Conservation (phyloP, 2,888 invertebrate genomes). For the Drosophila merina region DNA sequence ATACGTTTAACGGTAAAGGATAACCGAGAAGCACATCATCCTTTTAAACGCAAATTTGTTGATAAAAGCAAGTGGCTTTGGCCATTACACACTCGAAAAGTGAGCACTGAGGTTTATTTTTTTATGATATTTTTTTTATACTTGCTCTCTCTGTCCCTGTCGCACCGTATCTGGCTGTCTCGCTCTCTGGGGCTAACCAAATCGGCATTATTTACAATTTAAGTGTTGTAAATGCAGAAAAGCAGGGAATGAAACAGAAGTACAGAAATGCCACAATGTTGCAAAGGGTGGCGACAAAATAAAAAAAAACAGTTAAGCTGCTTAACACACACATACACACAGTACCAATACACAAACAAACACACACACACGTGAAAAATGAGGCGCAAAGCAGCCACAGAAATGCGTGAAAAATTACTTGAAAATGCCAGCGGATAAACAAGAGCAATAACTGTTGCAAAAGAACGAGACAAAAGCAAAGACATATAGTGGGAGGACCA, state of each 20-base stretch:
- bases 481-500: background rate
- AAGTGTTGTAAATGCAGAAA: conserved; percentile 74
- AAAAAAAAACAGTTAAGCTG: conserved; percentile 70
- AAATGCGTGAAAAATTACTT: conserved; percentile 80
- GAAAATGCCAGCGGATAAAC: conserved; percentile 76
- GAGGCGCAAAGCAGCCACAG: conserved; percentile 79
- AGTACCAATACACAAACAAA: background rate
- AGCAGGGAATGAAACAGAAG: conserved; percentile 42
- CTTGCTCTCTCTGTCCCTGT: background rate
- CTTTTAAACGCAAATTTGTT: conserved; percentile 78
- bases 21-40: conserved; percentile 47
- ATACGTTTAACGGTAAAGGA: conserved; percentile 70
- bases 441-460: conserved; percentile 43
- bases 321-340: conserved; percentile 62
- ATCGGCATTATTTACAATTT: conserved; percentile 77
- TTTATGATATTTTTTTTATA: background rate
- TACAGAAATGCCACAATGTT: conserved; percentile 50
- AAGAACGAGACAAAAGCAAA: conserved; percentile 12
- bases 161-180: background rate
- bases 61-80: conserved; percentile 77
- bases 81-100: conserved; percentile 67
- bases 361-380: conserved; percentile 64
- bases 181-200: conserved; percentile 46
- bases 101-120: conserved; percentile 23
- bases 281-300: conserved; percentile 59